Conservation (phyloP, 1,140 invertebrate species). For the Eumeta japonica region DNA sequence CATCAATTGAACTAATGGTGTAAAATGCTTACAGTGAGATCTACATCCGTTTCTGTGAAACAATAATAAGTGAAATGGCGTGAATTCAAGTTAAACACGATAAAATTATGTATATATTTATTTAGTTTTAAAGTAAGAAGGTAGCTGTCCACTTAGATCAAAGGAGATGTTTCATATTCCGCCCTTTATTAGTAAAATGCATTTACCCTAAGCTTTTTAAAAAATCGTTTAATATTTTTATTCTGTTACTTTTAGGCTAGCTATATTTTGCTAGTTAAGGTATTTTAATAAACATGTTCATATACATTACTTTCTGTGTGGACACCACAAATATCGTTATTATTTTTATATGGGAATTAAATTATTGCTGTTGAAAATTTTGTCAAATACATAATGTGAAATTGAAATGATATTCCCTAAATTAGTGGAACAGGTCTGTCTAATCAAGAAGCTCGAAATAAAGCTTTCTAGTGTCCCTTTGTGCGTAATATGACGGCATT, state of each 20-base stretch:
- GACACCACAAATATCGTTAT: slow-evolving; percentile 8
- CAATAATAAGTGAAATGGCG: slow-evolving; percentile 25
- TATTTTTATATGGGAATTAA: slow-evolving; percentile 15
- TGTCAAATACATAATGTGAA: slow-evolving; percentile 9
- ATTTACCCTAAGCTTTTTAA: slow-evolving; percentile 2
- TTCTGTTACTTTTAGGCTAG: slow-evolving; percentile 5
- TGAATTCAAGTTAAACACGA: slow-evolving; percentile 31
- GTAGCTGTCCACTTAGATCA: slow-evolving; percentile 29
- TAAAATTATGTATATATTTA: slow-evolving; percentile 43
- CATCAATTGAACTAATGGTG: slow-evolving; percentile 22
- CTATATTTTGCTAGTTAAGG: slow-evolving; percentile 8
- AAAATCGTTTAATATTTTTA: slow-evolving; percentile 10
- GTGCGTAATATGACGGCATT: slow-evolving; percentile 8
- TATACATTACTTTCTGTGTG: slow-evolving; percentile 3
- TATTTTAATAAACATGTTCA: slow-evolving; percentile 4
- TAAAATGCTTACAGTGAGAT: slow-evolving; percentile 27
- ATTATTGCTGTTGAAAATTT: slow-evolving; percentile 10
- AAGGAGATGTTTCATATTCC: slow-evolving; percentile 31
- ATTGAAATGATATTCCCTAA: slow-evolving; percentile 8
- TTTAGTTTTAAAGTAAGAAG: slow-evolving; percentile 46
- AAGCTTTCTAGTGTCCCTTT: slow-evolving; percentile 7
- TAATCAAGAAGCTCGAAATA: slow-evolving; percentile 5
- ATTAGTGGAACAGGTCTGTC: slow-evolving; percentile 6
- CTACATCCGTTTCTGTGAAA: slow-evolving; percentile 34
- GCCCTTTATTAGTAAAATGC: slow-evolving; percentile 23